Conservation (phyloP, 2,113 vertebrate species). For the Calidris pugnax region DNA sequence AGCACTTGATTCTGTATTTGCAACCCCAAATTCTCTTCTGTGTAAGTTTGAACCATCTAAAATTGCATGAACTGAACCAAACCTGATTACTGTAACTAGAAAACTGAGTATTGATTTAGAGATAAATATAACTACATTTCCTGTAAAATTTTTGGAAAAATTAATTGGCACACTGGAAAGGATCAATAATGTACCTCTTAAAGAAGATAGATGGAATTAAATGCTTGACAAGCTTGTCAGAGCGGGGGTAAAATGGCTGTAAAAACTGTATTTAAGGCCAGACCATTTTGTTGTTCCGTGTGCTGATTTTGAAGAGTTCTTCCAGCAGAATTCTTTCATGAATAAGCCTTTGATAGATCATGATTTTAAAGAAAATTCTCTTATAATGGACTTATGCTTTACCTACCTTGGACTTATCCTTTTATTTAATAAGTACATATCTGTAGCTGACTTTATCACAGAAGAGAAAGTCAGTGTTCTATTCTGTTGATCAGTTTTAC, state of each 20-base stretch:
- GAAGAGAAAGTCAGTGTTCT: not conserved
- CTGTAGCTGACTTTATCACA: not conserved
- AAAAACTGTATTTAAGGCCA: not conserved
- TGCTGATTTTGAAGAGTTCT: not conserved
- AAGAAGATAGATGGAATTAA: not conserved
- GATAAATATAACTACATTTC: conserved; percentile 18
- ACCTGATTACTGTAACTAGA: not conserved
- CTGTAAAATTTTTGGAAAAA: not conserved
- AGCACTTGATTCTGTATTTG: not conserved
- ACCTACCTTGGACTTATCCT: not conserved
- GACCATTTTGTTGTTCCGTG: not conserved
- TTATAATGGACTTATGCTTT: not conserved
- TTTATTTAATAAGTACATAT: not conserved
- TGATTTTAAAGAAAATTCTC: not conserved
- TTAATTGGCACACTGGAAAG: not conserved
- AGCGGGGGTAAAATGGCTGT: not conserved
- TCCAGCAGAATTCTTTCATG: not conserved
- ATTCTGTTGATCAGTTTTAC: not conserved
- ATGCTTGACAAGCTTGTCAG: not conserved
- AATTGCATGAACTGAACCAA: not conserved
- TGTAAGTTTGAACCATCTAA: not conserved
- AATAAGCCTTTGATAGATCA: not conserved
- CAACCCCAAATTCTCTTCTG: not conserved
- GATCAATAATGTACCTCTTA: conserved; percentile 5
- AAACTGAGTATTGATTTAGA: conserved; percentile 33